Percentiles rank a stretch among this genome's conserved stretches.
Conservation (phyloP, 2,113 vertebrate genomes). For the Genyomyrus donnyi region DNA sequence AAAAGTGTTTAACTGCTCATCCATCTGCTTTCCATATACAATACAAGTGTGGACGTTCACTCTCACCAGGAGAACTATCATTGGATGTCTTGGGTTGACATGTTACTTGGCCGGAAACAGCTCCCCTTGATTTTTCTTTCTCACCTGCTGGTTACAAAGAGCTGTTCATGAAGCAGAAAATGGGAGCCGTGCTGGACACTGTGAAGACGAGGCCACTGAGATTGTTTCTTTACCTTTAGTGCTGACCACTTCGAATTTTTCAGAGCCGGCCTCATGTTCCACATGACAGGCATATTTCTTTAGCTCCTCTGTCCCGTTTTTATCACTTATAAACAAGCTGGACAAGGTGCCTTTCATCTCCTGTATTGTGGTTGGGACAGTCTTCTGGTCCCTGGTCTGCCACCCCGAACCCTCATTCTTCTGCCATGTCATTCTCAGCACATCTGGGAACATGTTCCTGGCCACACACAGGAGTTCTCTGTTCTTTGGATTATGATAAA, state of each 20-base stretch:
- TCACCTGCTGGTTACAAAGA: neutral
- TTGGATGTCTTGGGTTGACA: neutral
- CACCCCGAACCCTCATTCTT: rapidly evolving
- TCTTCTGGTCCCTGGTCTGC: neutral
- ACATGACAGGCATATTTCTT: neutral
- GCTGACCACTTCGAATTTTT: rapidly evolving
- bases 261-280: neutral
- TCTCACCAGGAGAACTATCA: neutral
- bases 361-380: neutral
- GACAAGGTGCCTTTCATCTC: neutral
- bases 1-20: neutral
- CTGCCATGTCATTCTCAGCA: constrained; percentile 28
- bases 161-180: neutral
- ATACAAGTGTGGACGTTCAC: neutral
- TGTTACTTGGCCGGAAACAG: neutral
- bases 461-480: constrained; percentile 26
- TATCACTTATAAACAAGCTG: neutral
- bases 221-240: neutral
- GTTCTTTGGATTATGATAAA: neutral
- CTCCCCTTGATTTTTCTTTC: neutral
- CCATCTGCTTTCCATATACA: neutral
- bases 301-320: too few species aligned
- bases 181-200: neutral
- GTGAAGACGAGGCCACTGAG: neutral
- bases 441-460: constrained; percentile 25